Percentiles rank a stretch among this genome's conserved stretches.
Conservation (phyloP, 2,113 vertebrate genomes). For the Hylia prasina region DNA sequence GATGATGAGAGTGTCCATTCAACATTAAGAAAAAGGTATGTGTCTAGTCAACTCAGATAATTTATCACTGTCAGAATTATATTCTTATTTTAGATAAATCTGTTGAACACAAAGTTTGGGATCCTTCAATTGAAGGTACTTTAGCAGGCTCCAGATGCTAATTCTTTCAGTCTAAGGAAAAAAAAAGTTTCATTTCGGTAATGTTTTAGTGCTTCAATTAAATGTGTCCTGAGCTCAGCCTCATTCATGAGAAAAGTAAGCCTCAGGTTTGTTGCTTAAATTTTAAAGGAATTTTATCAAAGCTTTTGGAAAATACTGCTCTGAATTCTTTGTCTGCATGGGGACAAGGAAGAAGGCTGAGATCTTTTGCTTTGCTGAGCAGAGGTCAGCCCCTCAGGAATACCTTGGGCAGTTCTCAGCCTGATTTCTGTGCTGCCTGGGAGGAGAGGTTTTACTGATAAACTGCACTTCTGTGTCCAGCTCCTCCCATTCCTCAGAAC, state of each 20-base stretch:
- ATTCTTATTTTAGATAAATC: not conserved
- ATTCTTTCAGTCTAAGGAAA: not conserved
- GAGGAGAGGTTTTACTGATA: not conserved
- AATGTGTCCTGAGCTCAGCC: not conserved
- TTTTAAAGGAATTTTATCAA: not conserved
- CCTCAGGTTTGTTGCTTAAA: not conserved
- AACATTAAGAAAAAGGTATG: conserved; percentile 65
- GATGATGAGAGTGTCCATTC: conserved; percentile 47
- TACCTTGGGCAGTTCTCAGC: not conserved
- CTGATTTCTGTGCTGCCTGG: not conserved
- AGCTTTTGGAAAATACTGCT: not conserved
- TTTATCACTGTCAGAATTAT: not conserved
- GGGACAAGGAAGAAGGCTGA: not conserved
- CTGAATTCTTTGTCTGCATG: not conserved
- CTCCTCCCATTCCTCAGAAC: not conserved
- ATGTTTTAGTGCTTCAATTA: not conserved
- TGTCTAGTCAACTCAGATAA: conserved; percentile 6
- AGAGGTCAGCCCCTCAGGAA: not conserved
- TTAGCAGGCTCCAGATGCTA: not conserved
- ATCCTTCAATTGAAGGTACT: not conserved
- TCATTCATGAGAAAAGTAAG: not conserved
- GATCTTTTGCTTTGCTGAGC: not conserved
- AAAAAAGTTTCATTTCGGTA: not conserved
- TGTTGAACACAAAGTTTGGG: not conserved
- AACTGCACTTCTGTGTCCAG: not conserved